Base-by-base conservation (phyloP, 1,140 invertebrate species). In the Ptiloglossa arizonensis region DNA sequence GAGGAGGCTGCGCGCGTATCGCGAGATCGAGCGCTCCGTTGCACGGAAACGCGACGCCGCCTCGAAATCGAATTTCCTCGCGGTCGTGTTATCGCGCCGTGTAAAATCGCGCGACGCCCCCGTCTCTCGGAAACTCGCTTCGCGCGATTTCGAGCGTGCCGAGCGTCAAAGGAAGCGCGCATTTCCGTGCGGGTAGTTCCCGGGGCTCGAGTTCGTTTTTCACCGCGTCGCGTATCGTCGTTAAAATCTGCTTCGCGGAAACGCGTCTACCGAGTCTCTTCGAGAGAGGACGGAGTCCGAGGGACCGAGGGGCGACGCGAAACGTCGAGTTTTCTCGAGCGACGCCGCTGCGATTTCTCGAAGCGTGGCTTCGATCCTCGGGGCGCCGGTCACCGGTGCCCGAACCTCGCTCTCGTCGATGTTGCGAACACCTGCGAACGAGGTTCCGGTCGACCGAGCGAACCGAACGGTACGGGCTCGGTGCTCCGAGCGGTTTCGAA, bases 51-150 rank as follows among this genome's bases (percentile, higher is more conserved):
- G 15, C 63, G 62, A 9, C 8, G 57, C 29, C 29, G 57, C n/a
- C 8, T 41, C 11, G 35, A 50, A 71, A 71, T 80, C 78, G 69
- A 75, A 79, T 82, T 72, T 79, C 56, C 78, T 76, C 77, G 60
- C 60, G 78, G 64, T 80, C 68, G 80, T 59, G 72, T 83, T 80
- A 54, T 57, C 70, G 19, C 27, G 56, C 24, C 22, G 22, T n/a
- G 29, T 27, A 38, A 41, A 44, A 57, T 57, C 35, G 52, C 22
- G 59, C 22, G 11, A 11, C 35, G 15, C 32, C 24, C 29, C 5
- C 4, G 35, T 17, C 27, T n/a, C 13, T 8, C 50, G 50, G n/a
- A 50, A 46, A 50, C 24, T 67, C 74, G 75, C 74, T 81, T n/a
- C 75, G 68, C 63, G 48, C 56, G 46, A 73, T 54, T 72, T 56